Percentiles rank a stretch among this genome's conserved stretches.
phyloP scores from a whole-genome alignment of 2,797 vertebrate genomes.

The Chaenodraco wilsoni region DNA sequence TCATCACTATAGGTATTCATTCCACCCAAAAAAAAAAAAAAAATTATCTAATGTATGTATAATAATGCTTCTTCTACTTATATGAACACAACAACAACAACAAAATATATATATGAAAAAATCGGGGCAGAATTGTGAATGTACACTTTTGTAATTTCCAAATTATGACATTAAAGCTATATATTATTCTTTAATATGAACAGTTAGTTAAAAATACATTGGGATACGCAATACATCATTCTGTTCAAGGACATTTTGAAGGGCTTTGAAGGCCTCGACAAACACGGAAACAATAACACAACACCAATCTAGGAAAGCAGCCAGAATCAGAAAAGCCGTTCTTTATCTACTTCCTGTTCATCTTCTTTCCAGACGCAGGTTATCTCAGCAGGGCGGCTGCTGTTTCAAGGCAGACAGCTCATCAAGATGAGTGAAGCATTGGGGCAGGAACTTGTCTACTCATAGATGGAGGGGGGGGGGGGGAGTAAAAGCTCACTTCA shows the following conservation, averaged over 20 bases:
- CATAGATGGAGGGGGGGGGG: neutral
- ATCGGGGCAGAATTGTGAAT: too few species aligned
- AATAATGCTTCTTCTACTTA: too few species aligned
- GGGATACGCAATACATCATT: neutral
- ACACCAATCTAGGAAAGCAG: neutral
- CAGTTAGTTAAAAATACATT: neutral
- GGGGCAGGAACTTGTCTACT: constrained; percentile 36
- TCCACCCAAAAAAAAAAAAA: too few species aligned
- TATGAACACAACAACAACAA: too few species aligned
- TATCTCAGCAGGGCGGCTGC: constrained; percentile 35
- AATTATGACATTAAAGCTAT: neutral
- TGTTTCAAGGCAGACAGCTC: constrained; percentile 57
- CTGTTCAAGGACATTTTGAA: neutral
- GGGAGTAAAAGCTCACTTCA: constrained; percentile 19
- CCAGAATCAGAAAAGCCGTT: constrained; percentile 3
- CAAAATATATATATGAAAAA: too few species aligned
- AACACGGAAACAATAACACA: neutral
- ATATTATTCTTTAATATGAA: neutral
- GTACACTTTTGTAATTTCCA: neutral
- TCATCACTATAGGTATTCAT: too few species aligned
- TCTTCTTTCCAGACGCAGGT: constrained; percentile 27
- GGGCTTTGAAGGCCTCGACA: constrained; percentile 9
- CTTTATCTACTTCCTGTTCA: constrained; percentile 13
- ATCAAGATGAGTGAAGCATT: constrained; percentile 53
- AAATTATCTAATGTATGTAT: too few species aligned